Evolutionary conservation across 2,113 vertebrate genomes (phyloP).

Genomic region (cattle (Bos taurus)): ARS-UCD2.0 NC_037344.1:19298501-19299000

Average conservation of each 20-base stretch:
- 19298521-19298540: neutral
- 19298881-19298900: neutral
- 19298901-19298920: neutral
- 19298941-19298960: neutral
- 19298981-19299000: neutral
- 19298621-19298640: neutral
- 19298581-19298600: neutral
- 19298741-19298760: neutral
- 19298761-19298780: neutral
- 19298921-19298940: neutral
- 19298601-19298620: neutral
- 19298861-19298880: neutral
- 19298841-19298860: neutral
- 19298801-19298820: neutral
- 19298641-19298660: neutral
- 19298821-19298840: neutral
- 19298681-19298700: accelerated
- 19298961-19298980: neutral
- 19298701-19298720: neutral
- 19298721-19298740: neutral
- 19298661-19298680: neutral
- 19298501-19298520: neutral
- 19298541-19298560: neutral
- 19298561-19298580: neutral
- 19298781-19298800: neutral